phyloP scores from a whole-genome alignment of 2,797 vertebrate species.

The Girardinus metallicus region DNA sequence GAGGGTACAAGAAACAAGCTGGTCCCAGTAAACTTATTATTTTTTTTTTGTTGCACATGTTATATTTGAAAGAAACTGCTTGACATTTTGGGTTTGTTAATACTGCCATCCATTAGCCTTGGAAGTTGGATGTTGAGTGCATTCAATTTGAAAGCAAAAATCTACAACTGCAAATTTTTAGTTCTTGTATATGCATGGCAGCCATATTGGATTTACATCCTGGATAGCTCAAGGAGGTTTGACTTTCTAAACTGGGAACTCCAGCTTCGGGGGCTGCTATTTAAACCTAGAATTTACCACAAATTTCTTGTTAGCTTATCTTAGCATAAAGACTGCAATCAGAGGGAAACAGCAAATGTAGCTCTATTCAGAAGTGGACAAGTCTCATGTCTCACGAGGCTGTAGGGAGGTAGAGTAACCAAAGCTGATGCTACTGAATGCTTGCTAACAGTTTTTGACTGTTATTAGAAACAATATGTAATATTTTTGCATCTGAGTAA shows the following conservation, averaged over 20 bases:
- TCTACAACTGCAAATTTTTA: background rate
- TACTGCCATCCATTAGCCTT: background rate
- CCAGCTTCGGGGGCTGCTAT: background rate
- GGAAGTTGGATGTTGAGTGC: background rate
- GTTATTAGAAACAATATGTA: background rate
- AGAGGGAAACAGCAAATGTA: background rate
- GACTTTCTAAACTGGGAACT: background rate
- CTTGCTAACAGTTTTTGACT: background rate
- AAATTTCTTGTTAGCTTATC: background rate
- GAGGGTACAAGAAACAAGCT: slow-evolving; percentile 31
- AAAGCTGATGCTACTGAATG: background rate
- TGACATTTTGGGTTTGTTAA: slow-evolving; percentile 19
- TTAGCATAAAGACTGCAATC: slow-evolving; percentile 13
- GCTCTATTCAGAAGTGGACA: background rate
- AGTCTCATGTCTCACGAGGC: background rate
- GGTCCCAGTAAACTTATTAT: slow-evolving; percentile 46
- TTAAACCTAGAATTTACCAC: background rate
- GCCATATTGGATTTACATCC: background rate
- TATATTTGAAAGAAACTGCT: slow-evolving; percentile 31
- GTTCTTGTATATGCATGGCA: background rate
- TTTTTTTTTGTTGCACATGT: slow-evolving; percentile 18
- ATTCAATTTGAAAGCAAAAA: background rate
- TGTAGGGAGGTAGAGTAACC: background rate
- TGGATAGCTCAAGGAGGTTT: background rate
- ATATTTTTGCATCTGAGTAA: background rate